phyloP scores from a whole-genome alignment of 2,113 vertebrate species.

The Bungarus multicinctus region DNA sequence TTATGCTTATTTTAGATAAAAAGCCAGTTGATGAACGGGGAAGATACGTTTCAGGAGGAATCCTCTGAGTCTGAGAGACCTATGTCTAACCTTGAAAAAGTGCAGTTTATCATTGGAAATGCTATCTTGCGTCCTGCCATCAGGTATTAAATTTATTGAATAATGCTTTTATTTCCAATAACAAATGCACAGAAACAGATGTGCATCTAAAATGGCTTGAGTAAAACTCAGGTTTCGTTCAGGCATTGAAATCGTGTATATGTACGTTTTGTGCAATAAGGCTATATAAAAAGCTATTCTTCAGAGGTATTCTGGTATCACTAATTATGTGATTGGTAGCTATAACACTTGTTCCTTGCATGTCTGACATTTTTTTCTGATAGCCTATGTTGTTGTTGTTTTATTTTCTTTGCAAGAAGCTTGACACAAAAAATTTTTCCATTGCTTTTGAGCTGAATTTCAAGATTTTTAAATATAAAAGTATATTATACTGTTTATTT shows the following conservation, averaged over 20 bases:
- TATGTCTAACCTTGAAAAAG: slow-evolving; percentile 89
- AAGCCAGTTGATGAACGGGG: slow-evolving; percentile 68
- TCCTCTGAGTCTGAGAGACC: slow-evolving; percentile 76
- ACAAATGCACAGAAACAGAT: too few relatives aligned
- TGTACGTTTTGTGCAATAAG: background rate
- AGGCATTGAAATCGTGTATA: background rate
- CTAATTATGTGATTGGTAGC: background rate
- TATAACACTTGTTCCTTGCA: background rate
- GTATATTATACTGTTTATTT: background rate
- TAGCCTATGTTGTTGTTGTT: background rate
- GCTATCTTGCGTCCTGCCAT: slow-evolving; percentile 84
- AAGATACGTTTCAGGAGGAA: slow-evolving; percentile 69
- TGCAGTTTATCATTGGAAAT: slow-evolving; percentile 87
- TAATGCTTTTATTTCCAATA: background rate
- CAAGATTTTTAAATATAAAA: background rate
- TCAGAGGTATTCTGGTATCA: background rate
- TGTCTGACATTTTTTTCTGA: background rate
- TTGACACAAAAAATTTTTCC: background rate
- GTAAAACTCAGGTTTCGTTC: background rate
- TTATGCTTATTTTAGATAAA: slow-evolving; percentile 62
- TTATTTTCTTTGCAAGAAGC: background rate
- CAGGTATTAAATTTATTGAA: slow-evolving; percentile 72
- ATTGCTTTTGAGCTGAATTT: background rate
- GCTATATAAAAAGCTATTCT: background rate
- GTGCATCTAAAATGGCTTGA: background rate